Percentiles rank a stretch among this genome's conserved stretches.
Evolutionary conservation across 2,113 vertebrate species (phyloP).

Genomic region (Rhabdornis inornatus): DNA sequence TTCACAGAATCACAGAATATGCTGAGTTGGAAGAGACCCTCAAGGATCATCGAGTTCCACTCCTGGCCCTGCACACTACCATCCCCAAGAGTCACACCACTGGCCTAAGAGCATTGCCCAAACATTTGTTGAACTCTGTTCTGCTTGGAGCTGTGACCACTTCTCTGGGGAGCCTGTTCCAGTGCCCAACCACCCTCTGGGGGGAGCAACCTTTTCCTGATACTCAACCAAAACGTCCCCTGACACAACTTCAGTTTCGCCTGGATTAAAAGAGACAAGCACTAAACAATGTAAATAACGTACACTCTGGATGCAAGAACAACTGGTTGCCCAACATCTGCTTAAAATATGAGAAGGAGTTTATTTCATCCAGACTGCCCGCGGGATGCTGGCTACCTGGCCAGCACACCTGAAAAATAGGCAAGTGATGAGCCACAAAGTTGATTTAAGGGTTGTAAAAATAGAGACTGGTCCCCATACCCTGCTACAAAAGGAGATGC

Average conservation of each 20-base stretch:
- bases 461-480: background rate
- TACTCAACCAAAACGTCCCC: background rate
- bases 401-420: fast-evolving
- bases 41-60: background rate
- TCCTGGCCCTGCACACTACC: background rate
- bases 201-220: background rate
- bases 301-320: fast-evolving
- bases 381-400: too few relatives aligned
- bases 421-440: background rate
- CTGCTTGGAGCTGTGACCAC: too few relatives aligned
- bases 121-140: background rate
- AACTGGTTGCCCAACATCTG: background rate
- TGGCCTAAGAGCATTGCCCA: too few relatives aligned
- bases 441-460: background rate
- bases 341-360: fast-evolving
- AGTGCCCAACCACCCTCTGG: background rate
- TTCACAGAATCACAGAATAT: background rate
- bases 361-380: background rate
- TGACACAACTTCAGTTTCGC: background rate
- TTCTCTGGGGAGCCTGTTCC: background rate
- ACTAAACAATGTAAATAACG: fast-evolving
- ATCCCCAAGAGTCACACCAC: background rate
- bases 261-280: background rate
- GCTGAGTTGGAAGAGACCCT: background rate
- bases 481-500: background rate